A percentile compares a stretch with the other conserved stretches of the same genome.
Conservation (phyloP, 2,797 vertebrate genomes). For the Serranus cabrilla region DNA sequence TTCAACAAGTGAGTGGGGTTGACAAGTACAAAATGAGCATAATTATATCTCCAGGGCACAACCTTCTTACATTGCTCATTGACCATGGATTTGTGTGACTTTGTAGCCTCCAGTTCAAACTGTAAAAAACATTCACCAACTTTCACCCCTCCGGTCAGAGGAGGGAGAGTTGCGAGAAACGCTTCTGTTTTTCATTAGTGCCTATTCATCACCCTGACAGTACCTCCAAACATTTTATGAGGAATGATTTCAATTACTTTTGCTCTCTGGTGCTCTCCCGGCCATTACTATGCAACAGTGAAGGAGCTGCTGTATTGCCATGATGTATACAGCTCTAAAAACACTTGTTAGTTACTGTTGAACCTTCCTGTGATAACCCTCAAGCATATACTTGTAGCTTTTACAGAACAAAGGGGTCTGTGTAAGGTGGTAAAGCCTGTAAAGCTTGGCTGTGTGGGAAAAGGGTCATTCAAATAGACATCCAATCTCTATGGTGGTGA, state of each 20-base stretch:
- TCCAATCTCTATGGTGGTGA: not conserved
- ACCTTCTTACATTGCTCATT: conserved; percentile 41
- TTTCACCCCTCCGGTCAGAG: conserved; percentile 56
- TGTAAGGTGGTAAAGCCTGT: conserved; percentile 33
- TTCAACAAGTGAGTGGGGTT: conserved; percentile 57
- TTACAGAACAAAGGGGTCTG: conserved; percentile 38
- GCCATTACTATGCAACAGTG: conserved; percentile 67
- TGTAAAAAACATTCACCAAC: conserved; percentile 35
- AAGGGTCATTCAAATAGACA: conserved; percentile 28
- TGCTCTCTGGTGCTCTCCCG: conserved; percentile 66
- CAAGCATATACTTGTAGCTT: conserved; percentile 43
- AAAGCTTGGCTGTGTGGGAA: conserved; percentile 24
- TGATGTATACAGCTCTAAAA: conserved; percentile 70
- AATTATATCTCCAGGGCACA: conserved; percentile 74
- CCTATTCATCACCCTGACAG: conserved; percentile 67
- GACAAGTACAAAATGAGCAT: conserved; percentile 69
- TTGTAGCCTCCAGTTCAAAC: conserved; percentile 50
- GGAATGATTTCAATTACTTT: conserved; percentile 78
- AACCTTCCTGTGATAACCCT: conserved; percentile 64
- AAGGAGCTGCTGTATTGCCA: conserved; percentile 60
- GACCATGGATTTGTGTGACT: conserved; percentile 45
- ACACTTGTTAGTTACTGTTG: conserved; percentile 67
- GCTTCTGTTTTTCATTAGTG: conserved; percentile 63
- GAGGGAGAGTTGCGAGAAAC: conserved; percentile 38
- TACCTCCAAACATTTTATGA: conserved; percentile 72